Conservation (phyloP, 2,113 vertebrate genomes). For the Mustela lutreola region DNA sequence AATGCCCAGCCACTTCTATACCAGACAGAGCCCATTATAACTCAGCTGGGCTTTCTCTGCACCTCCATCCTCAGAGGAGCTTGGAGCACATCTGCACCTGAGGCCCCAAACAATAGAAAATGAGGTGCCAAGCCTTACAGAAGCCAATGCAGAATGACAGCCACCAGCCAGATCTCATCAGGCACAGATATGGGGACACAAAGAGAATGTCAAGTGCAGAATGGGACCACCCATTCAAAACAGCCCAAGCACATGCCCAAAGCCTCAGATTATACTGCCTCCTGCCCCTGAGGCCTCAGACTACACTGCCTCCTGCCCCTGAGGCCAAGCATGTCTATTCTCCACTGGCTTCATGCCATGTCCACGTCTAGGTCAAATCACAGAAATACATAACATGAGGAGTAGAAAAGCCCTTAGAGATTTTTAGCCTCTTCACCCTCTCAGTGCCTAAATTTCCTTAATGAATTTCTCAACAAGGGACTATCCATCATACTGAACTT, state of each 20-base stretch:
- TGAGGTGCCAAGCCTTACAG: background rate
- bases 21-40: background rate
- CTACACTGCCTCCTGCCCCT: background rate
- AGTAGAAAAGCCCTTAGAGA: background rate
- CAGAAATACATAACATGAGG: background rate
- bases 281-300: background rate
- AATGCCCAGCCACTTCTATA: background rate
- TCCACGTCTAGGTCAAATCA: background rate
- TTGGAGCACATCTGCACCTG: background rate
- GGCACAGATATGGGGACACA: background rate
- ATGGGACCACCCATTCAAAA: background rate
- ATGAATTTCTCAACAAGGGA: background rate
- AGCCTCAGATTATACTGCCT: background rate
- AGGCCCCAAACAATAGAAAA: background rate
- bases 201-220: background rate
- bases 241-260: background rate
- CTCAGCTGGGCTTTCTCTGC: constrained; percentile 3
- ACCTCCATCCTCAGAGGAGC: background rate
- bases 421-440: background rate
- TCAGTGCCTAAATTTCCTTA: background rate
- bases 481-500: background rate
- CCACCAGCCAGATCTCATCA: background rate
- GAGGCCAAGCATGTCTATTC: background rate
- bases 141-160: background rate
- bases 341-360: background rate